Evolutionary conservation across 2,113 vertebrate genomes (phyloP), one percentile per base, ranked within the genome.

Genomic region (Struthio camelus): DNA sequence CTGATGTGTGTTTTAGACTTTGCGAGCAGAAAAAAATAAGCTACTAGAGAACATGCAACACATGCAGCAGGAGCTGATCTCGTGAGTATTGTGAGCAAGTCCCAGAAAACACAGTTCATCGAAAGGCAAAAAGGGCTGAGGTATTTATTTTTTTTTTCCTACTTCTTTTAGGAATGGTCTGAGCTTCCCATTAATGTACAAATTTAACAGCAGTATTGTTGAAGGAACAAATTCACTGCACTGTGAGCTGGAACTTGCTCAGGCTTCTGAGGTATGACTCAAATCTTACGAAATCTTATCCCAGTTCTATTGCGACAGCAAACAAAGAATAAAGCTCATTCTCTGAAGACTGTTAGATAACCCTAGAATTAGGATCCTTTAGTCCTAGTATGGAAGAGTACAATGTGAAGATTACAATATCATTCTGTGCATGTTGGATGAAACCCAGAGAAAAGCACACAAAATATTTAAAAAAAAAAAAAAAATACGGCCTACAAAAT

Each of bases 181-280:
- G 54, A 95, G 54, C 44, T 96, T 98, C 38, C 98, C 98, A 0
- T 81, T 94, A 42, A 92, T 98, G 9, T 98, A 95, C 93, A 98
- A 98, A 86, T 50, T 95, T 78, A 98, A 98, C 88, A 97, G 98
- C 69, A 97, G 73, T 77, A 53, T 76, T 78, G 96, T 96, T 34
- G 98, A 98, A 78, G 91, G 82, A 44, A 70, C 18, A 8, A 95
- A 90, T 25, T 99, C 99, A 14, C 94, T 99, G 58, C 98, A 97
- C 66, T 97, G 95, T 23, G 99, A 99, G 79, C 98, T 99, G 93
- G 97, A 98, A 87, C 97, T 99, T 85, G 99, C 99, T 65, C 98
- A 98, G n/a, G 98, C 97, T 92, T 94, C 97, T 79, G 98, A 99
- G 98, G 99, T 99, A 95, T 17, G 92, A 77, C 61, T 77, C 30